Evolutionary conservation across 1,140 invertebrate species (phyloP).

Genomic region (Anadara kagoshimensis): DNA sequence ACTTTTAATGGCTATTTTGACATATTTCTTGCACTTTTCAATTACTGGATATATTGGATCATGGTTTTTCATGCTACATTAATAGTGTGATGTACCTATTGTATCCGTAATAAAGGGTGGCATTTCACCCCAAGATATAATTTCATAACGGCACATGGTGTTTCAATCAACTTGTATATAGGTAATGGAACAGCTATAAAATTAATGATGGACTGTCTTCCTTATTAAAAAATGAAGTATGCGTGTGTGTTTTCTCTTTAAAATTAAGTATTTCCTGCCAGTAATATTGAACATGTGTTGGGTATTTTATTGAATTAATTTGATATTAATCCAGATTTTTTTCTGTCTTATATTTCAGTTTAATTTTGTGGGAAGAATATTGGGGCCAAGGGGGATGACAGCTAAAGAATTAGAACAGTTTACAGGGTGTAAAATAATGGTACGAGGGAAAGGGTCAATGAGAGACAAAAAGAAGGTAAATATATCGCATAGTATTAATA

Average conservation of each 20-base stretch:
- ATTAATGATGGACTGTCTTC: too few relatives aligned
- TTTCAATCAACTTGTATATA: too few relatives aligned
- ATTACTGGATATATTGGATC: too few relatives aligned
- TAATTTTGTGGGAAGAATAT: conserved; percentile 99
- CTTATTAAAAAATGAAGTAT: not conserved
- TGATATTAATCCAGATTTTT: not conserved
- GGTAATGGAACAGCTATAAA: too few relatives aligned
- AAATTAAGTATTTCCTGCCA: not conserved
- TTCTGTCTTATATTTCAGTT: conserved; percentile 86
- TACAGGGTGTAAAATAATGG: conserved; percentile 99
- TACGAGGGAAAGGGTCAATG: conserved; percentile 99
- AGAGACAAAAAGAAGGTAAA: conserved; percentile 99
- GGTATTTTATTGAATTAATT: not conserved
- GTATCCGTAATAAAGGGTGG: too few relatives aligned
- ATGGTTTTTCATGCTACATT: too few relatives aligned
- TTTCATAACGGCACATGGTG: too few relatives aligned
- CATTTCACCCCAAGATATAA: too few relatives aligned
- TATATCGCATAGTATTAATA: not conserved
- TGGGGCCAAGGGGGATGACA: conserved; percentile 99
- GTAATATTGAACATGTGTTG: not conserved
- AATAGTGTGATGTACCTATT: too few relatives aligned
- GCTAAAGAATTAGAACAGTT: conserved; percentile 99
- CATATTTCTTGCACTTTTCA: too few relatives aligned
- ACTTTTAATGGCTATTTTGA: too few relatives aligned
- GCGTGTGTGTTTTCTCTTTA: not conserved